Percentiles rank a stretch among this genome's conserved stretches.
Evolutionary conservation across 2,797 vertebrate genomes (phyloP).

Genomic region (Dromococcyx pavoninus): DNA sequence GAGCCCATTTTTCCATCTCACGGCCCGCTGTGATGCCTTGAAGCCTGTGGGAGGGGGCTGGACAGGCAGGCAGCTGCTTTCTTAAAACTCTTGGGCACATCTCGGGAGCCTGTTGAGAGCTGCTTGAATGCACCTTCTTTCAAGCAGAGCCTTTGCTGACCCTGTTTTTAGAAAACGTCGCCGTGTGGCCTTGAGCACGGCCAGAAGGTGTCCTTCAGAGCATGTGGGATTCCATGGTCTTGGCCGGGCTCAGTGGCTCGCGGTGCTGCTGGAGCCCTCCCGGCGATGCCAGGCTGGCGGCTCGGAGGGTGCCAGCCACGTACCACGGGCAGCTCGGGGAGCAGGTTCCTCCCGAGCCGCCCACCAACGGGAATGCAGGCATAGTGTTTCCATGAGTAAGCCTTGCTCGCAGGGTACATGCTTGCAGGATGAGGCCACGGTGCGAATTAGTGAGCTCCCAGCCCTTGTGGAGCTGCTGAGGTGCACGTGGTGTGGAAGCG

Average conservation of each 20-base stretch:
- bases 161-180: background rate
- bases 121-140: background rate
- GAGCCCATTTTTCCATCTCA: background rate
- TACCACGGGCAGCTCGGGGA: slow-evolving; percentile 1
- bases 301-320: background rate
- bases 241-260: background rate
- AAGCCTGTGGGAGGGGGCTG: background rate
- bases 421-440: slow-evolving; percentile 62
- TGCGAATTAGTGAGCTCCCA: background rate
- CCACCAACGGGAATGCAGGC: background rate
- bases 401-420: slow-evolving; percentile 15
- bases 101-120: background rate
- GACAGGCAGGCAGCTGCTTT: background rate
- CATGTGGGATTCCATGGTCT: background rate
- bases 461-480: background rate
- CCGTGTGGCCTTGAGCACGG: background rate
- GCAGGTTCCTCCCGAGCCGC: background rate
- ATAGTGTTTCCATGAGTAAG: slow-evolving; percentile 69
- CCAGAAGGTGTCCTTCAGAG: slow-evolving; percentile 44
- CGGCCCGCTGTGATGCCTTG: background rate
- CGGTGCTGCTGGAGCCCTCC: slow-evolving; percentile 4
- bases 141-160: background rate
- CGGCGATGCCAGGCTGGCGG: background rate
- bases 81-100: background rate
- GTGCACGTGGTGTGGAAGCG: background rate